A percentile compares a stretch with the other conserved stretches of the same genome.
These are phyloP conservation scores for Glaucopsyche alexis DNA, from an alignment of 2,888 invertebrate genomes.

Conservation along the genomic window DNA sequence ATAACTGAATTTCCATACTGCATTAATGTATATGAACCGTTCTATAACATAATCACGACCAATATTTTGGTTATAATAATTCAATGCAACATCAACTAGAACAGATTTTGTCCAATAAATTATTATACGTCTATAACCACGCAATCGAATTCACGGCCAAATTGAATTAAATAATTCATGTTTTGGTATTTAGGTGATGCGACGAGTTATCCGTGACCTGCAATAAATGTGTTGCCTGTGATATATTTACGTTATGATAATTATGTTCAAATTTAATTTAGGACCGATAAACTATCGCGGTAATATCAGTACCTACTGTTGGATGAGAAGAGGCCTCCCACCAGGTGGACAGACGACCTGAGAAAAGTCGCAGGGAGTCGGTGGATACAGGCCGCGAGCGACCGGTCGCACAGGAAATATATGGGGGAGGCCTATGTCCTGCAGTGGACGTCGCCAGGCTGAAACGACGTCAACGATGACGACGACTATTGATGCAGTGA, in stretches of 20 bases:
- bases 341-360: no score
- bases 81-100: slow-evolving; percentile 3
- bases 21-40: background rate
- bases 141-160: slow-evolving; percentile 18
- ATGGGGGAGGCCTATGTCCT: no score
- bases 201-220: slow-evolving; percentile 20
- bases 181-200: background rate
- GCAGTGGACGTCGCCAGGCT: no score
- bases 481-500: no score
- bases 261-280: background rate
- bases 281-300: background rate
- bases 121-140: background rate
- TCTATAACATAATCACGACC: background rate
- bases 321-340: no score
- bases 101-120: slow-evolving; percentile 16
- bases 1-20: background rate
- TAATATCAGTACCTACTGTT: background rate
- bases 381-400: no score
- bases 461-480: no score
- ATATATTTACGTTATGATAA: background rate
- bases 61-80: slow-evolving; percentile 4
- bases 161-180: background rate
- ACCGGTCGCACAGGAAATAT: no score
- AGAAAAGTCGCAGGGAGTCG: no score
- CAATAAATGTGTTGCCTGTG: background rate